phyloP scores from a whole-genome alignment of 2,113 vertebrate species.

The Oriolus oriolus region DNA sequence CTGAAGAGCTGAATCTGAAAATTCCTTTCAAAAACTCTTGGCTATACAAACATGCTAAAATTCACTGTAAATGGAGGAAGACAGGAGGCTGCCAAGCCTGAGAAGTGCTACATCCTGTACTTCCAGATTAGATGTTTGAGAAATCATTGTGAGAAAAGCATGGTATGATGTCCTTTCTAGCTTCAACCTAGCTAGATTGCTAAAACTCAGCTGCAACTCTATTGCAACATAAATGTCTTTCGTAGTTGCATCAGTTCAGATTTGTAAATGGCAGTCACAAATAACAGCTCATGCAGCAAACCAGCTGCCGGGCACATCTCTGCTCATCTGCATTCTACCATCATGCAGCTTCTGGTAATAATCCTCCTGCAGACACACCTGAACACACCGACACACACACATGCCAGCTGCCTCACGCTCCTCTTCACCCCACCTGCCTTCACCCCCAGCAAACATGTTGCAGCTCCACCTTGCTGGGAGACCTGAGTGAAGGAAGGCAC shows the following conservation, averaged over 20 bases:
- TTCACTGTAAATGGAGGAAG: not conserved
- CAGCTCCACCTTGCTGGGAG: not conserved
- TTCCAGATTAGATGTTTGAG: not conserved
- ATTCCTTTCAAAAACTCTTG: not conserved
- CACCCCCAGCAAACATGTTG: not conserved
- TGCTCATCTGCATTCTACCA: not conserved
- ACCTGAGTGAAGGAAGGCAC: not conserved
- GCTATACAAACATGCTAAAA: not conserved
- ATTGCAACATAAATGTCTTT: not conserved
- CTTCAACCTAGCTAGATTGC: not conserved
- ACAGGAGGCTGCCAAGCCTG: not conserved
- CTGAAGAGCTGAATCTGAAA: not conserved
- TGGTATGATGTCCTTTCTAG: not conserved
- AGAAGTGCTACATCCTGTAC: not conserved
- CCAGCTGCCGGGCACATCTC: fast-evolving
- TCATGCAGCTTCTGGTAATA: not conserved
- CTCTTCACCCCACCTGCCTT: not conserved
- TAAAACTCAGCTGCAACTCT: not conserved
- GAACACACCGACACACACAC: too few species aligned
- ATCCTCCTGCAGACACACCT: not conserved
- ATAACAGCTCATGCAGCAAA: not conserved
- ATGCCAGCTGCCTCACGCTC: not conserved
- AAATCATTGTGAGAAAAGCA: not conserved
- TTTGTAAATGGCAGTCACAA: not conserved
- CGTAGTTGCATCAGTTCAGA: not conserved